These are phyloP conservation scores for Eremobia ochroleuca DNA, from an alignment of 2,888 invertebrate species.

Conservation along the genomic window DNA sequence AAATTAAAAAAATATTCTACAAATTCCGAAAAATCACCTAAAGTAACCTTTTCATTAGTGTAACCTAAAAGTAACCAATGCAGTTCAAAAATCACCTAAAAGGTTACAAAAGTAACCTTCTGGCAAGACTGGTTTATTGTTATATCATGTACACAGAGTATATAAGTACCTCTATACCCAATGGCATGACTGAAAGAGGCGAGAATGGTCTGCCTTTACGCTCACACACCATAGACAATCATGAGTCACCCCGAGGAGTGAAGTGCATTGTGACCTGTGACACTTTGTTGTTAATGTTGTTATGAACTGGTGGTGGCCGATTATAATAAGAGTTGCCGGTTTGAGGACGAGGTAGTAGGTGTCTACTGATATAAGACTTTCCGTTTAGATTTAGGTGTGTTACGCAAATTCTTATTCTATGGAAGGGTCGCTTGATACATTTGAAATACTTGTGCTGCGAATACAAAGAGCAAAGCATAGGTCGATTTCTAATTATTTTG, in stretches of 20 bases:
- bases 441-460: neutral
- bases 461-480: neutral
- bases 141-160: slow-evolving; percentile 34
- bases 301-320: neutral
- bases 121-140: too few relatives aligned
- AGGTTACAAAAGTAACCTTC: too few relatives aligned
- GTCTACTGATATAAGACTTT: slow-evolving; percentile 1
- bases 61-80: too few relatives aligned
- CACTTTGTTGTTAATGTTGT: slow-evolving; percentile 8
- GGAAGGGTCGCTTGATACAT: neutral
- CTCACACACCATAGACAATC: slow-evolving; percentile 54
- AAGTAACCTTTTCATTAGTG: too few relatives aligned
- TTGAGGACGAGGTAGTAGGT: neutral
- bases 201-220: slow-evolving; percentile 18
- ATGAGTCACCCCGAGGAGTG: slow-evolving; percentile 10
- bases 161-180: slow-evolving; percentile 14
- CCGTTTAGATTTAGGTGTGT: slow-evolving; percentile 17
- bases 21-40: too few relatives aligned
- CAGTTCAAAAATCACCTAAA: too few relatives aligned
- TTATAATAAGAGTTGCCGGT: neutral
- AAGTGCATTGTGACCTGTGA: neutral
- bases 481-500: neutral
- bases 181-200: slow-evolving; percentile 12
- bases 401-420: neutral
- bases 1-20: too few relatives aligned